These are phyloP conservation scores for Erpobdella octoculata DNA, from an alignment of 2,888 invertebrate genomes.

Conservation along the genomic window DNA sequence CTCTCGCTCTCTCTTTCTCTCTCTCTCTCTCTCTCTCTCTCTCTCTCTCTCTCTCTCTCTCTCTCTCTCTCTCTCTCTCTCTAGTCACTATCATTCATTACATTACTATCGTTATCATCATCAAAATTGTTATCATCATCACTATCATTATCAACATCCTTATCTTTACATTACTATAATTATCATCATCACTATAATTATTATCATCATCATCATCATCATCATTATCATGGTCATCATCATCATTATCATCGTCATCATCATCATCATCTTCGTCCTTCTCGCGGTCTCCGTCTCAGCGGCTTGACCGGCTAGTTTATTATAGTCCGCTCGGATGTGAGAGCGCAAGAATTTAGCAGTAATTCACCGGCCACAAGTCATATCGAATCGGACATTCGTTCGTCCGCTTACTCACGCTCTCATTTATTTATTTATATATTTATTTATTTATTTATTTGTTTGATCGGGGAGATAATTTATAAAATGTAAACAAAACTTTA, in stretches of 20 bases:
- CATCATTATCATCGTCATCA: not conserved
- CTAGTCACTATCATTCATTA: too few relatives aligned
- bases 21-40: not conserved
- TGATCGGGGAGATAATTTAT: too few relatives aligned
- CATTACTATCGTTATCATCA: not conserved
- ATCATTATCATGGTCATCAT: not conserved
- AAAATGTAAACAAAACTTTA: too few relatives aligned
- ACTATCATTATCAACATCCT: not conserved
- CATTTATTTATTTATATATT: too few relatives aligned
- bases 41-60: not conserved
- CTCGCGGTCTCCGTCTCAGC: not conserved
- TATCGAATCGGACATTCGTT: too few relatives aligned
- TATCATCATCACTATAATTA: not conserved
- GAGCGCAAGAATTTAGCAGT: too few relatives aligned
- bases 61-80: not conserved
- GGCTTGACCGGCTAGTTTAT: too few relatives aligned
- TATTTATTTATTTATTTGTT: too few relatives aligned
- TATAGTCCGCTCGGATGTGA: too few relatives aligned
- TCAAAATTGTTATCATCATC: not conserved
- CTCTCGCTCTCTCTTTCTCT: too few relatives aligned
- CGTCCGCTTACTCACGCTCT: too few relatives aligned
- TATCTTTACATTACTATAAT: not conserved
- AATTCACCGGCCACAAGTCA: too few relatives aligned
- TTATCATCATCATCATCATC: conserved; percentile 9
- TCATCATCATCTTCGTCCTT: not conserved